Base-by-base conservation (phyloP, 2,797 vertebrate genomes). In the Gephyroberyx darwinii region DNA sequence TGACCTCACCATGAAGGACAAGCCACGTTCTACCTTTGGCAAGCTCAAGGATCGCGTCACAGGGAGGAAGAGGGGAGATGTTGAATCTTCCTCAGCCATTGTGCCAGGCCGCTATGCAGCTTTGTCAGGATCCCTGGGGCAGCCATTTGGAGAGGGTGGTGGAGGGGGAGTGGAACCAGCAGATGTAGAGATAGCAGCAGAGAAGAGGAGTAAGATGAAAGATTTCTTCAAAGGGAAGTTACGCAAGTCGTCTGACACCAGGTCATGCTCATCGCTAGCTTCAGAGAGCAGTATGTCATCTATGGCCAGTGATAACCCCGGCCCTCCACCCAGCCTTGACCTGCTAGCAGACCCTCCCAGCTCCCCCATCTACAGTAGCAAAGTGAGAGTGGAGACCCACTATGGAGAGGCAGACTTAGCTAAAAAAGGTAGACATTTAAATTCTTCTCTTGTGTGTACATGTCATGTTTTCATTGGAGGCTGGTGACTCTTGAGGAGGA, bases 1-100 rank as follows among this genome's bases (percentile, higher is more conserved):
- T 0, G 98, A 99, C 92, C 94, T 99, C 72, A 99, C 96, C 56
- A 65, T 95, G 71, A 97, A 97, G 89, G 97, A 99, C 85, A 98
- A 98, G 74, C 94, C 96, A 0, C 96, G 96, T 57, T 98, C 97
- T 0, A 94, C 97, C 13, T 97, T 99, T 0, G 95, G 96, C 14
- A 98, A 95, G 88, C 95, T 99, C 66, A 98, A 96, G 91, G 98
- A 99, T 78, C 97, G 97, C 6, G 91, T 99, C 91, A 97, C 95
- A 0, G 96, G 96, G 56, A 95, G 94, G 90, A 98, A 96, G 89
- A 94, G 93, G 54, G 95, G 92, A 0, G 96, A 98, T 2, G 33
- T 96, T 78, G 98, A 99, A 83, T 98, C 98, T 0, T 96, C 97
- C 69, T 99, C 98, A 0, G 98, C 98, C 84, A 98, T 99, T 52